Evolutionary conservation across 2,113 vertebrate species (phyloP).

Genomic region (Mastomys natalensis): DNA sequence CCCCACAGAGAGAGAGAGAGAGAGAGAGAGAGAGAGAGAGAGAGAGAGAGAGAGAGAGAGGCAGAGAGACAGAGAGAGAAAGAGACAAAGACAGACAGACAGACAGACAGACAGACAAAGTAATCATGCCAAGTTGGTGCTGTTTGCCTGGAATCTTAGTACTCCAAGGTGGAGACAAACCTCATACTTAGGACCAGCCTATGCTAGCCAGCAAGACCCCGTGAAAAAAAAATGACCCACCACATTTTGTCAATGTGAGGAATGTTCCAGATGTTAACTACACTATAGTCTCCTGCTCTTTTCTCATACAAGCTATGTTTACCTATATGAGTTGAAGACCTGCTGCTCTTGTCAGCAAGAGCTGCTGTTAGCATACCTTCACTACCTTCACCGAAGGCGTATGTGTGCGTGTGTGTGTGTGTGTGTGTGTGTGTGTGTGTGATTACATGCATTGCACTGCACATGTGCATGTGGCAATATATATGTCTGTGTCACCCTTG

Average conservation of each 20-base stretch:
- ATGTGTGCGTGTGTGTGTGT: neutral
- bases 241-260: neutral
- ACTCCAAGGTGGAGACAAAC: neutral
- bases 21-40: neutral
- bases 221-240: neutral
- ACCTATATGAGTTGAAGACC: neutral
- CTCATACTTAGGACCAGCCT: neutral
- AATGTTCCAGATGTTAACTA: neutral
- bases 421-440: neutral
- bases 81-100: neutral
- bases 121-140: no score
- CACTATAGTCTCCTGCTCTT: neutral
- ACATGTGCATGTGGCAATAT: neutral
- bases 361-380: no score
- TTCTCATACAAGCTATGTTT: neutral
- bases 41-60: neutral
- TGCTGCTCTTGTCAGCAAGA: rapidly evolving
- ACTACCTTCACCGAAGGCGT: neutral
- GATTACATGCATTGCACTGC: neutral
- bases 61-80: neutral
- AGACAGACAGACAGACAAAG: neutral
- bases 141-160: neutral
- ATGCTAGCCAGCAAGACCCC: no score
- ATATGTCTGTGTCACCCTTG: no score
- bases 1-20: no score